phyloP scores from a whole-genome alignment of 2,888 invertebrate genomes.

The Drosophila falleni region DNA sequence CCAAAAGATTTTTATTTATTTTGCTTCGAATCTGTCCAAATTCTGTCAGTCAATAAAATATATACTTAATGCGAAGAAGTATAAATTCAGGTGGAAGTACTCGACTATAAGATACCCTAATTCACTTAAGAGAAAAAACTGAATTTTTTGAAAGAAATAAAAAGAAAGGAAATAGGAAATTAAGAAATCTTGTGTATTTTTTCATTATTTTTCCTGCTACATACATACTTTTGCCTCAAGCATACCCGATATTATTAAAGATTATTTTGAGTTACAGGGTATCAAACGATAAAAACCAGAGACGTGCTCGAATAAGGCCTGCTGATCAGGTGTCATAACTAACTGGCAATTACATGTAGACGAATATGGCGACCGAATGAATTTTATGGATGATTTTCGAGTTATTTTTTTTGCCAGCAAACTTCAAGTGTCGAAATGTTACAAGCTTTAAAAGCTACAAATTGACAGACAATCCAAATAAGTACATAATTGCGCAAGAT shows the following conservation, averaged over 20 bases:
- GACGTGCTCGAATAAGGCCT: conserved; percentile 28
- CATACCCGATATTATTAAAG: too few species aligned
- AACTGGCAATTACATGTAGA: conserved; percentile 56
- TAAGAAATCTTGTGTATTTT: not conserved
- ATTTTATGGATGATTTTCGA: conserved; percentile 27
- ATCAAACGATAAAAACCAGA: not conserved
- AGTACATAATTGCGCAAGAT: conserved; percentile 24
- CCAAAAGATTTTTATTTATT: conserved; percentile 8
- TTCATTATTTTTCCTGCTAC: not conserved
- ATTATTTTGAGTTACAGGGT: not conserved
- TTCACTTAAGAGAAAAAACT: not conserved
- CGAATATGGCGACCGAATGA: conserved; percentile 32
- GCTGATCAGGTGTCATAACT: conserved; percentile 71
- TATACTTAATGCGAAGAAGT: conserved; percentile 14
- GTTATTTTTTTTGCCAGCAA: conserved; percentile 6
- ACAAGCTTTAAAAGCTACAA: conserved; percentile 42
- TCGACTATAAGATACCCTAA: not conserved
- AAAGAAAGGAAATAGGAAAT: not conserved
- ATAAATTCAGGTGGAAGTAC: not conserved
- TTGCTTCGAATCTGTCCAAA: conserved; percentile 2
- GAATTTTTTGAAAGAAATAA: not conserved
- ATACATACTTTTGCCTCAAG: not conserved
- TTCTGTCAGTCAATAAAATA: conserved; percentile 28
- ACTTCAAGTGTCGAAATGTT: conserved; percentile 34
- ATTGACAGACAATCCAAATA: conserved; percentile 44